phyloP scores from a whole-genome alignment of 2,888 invertebrate species.

The Anoplius nigerrimus region DNA sequence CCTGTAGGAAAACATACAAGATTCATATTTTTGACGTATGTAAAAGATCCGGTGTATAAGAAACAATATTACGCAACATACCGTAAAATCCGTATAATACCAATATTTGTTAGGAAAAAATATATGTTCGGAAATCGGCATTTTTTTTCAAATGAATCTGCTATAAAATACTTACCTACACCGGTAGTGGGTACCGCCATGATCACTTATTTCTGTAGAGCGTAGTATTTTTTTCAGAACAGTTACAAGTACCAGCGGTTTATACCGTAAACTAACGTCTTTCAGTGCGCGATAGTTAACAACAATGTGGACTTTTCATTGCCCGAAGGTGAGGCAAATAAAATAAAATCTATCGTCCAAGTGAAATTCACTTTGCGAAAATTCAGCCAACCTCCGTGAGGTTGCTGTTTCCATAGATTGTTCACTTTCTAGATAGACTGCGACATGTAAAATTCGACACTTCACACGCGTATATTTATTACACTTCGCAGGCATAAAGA shows the following conservation, averaged over 20 bases:
- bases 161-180: slow-evolving; percentile 84
- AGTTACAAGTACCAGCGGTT: slow-evolving; percentile 36
- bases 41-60: too few relatives aligned
- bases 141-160: slow-evolving; percentile 32
- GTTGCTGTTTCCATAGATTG: slow-evolving; percentile 59
- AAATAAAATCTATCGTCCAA: slow-evolving; percentile 54
- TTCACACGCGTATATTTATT: background rate
- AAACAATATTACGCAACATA: too few relatives aligned
- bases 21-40: too few relatives aligned
- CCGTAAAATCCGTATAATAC: too few relatives aligned
- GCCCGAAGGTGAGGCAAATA: slow-evolving; percentile 42
- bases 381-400: slow-evolving; percentile 67
- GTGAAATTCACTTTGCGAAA: slow-evolving; percentile 61
- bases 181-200: slow-evolving; percentile 94
- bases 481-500: too few relatives aligned
- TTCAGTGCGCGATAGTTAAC: slow-evolving; percentile 35
- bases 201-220: slow-evolving; percentile 73
- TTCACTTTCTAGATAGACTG: slow-evolving; percentile 45
- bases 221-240: slow-evolving; percentile 59
- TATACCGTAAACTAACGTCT: slow-evolving; percentile 27
- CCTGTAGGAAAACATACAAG: too few relatives aligned
- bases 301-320: slow-evolving; percentile 45
- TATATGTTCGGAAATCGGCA: background rate
- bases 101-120: too few relatives aligned
- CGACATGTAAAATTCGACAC: background rate